Evolutionary conservation across 2,113 vertebrate genomes (phyloP), one percentile per base, ranked within the genome.

Genomic region (Salvator merianae): DNA sequence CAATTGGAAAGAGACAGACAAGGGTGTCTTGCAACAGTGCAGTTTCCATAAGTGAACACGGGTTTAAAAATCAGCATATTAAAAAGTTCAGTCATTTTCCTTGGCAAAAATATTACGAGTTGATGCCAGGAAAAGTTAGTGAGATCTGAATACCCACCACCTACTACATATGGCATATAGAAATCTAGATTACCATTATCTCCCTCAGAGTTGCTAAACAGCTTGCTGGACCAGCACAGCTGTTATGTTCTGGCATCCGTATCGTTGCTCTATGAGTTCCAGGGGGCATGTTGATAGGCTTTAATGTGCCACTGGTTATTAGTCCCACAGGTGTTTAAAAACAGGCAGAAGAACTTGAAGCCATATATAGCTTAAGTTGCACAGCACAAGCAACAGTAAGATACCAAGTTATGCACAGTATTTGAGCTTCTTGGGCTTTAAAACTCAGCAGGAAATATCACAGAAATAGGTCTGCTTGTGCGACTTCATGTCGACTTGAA

Each of bases 401-500:
- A 74, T 55, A 81, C 85, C 75, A 91, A 62, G 32, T 79, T 84
- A 69, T 5, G 70, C 30, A 77, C 34, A 77, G 77, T 79, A 38
- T 68, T 14, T 40, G 83, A 92, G 84, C 34, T 82, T 53, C 28
- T 87, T 86, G 74, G 55, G 81, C 85, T 90, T 84, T 73, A 55
- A 91, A 89, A 90, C 43, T 66, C 55, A 87, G 82, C 18, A 38
- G 36, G 75, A 76, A 59, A 79, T 77, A 12, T 82, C 26, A 88
- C 4, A 26, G 73, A 40, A 88, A 68, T 68, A 90, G 77, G 87
- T 85, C 50, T 83, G 66, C 84, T 75, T 55, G 24, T 90, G 83
- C 90, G 90, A 83, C 77, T 73, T 70, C 72, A 86, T 85, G 83
- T 24, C 88, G 80, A 89, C 81, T 1, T 86, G 18, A 34, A 93